Conservation (phyloP, 2,888 invertebrate genomes). For the Halictus quadricinctus region DNA sequence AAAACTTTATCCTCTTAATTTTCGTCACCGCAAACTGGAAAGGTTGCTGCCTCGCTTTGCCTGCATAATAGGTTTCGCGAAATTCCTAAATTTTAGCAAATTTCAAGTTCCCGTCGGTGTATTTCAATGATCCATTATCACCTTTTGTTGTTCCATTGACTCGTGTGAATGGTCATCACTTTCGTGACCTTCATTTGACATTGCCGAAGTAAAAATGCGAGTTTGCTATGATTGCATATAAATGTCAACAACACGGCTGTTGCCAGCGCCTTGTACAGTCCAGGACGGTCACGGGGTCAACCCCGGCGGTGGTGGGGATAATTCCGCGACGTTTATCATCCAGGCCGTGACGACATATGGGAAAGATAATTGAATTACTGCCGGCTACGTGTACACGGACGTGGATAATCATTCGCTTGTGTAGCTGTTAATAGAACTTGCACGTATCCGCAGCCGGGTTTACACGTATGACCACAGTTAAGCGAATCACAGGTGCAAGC, state of each 20-base stretch:
- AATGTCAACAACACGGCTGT: no score
- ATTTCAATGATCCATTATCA: background rate
- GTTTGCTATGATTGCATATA: no score
- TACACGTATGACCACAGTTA: slow-evolving; percentile 59
- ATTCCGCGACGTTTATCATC: no score
- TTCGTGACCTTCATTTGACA: no score
- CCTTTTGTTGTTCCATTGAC: background rate
- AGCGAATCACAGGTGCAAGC: slow-evolving; percentile 64
- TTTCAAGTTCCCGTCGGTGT: background rate
- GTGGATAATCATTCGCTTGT: slow-evolving; percentile 61
- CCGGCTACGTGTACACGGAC: slow-evolving; percentile 39
- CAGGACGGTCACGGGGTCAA: no score
- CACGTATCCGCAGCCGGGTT: slow-evolving; percentile 61
- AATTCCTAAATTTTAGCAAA: background rate
- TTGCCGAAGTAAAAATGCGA: no score
- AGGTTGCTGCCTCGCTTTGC: background rate
- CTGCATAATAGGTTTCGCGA: background rate
- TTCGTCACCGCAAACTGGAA: background rate
- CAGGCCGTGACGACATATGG: no score
- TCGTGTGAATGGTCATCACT: no score
- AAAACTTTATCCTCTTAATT: background rate
- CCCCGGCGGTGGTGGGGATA: no score
- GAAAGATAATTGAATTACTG: slow-evolving; percentile 10
- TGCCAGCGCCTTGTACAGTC: no score
- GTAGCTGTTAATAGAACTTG: slow-evolving; percentile 57